A percentile compares a stretch with the other conserved stretches of the same genome.
These are phyloP conservation scores for Podiceps cristatus DNA, from an alignment of 2,113 vertebrate genomes.

Conservation along the genomic window DNA sequence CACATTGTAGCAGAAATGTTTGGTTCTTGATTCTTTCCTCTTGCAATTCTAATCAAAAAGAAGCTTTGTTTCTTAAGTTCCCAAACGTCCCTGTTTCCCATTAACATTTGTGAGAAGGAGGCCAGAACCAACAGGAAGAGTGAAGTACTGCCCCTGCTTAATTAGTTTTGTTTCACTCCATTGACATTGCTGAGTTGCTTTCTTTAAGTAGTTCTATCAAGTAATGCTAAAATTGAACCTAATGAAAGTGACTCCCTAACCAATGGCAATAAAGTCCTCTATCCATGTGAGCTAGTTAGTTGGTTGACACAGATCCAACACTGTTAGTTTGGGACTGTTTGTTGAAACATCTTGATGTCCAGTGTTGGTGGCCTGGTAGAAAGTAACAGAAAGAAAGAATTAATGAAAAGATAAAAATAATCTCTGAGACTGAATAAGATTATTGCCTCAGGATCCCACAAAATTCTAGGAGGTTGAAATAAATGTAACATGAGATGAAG, in stretches of 20 bases:
- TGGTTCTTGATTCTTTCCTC: not conserved
- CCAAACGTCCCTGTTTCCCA: rapidly evolving
- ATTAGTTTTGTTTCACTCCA: not conserved
- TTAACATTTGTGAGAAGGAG: not conserved
- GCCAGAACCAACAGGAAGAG: not conserved
- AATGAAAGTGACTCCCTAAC: not conserved
- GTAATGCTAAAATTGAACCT: not conserved
- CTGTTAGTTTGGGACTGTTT: not conserved
- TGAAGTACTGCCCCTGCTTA: not conserved
- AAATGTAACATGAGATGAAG: not conserved
- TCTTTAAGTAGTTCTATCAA: not conserved
- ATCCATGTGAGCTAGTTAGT: not conserved
- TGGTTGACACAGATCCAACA: not conserved
- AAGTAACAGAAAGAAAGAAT: not conserved
- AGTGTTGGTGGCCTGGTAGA: not conserved
- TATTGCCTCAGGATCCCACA: not conserved
- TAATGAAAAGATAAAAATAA: not conserved
- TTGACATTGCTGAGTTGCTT: not conserved
- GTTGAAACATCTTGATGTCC: not conserved
- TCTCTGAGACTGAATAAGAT: not conserved
- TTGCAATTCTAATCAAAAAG: not conserved
- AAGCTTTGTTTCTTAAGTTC: not conserved
- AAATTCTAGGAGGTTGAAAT: not conserved
- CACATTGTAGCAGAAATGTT: not conserved
- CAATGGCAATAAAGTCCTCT: not conserved